These are phyloP conservation scores for Calliopum simillimum DNA, from an alignment of 2,888 invertebrate species.

Conservation along the genomic window DNA sequence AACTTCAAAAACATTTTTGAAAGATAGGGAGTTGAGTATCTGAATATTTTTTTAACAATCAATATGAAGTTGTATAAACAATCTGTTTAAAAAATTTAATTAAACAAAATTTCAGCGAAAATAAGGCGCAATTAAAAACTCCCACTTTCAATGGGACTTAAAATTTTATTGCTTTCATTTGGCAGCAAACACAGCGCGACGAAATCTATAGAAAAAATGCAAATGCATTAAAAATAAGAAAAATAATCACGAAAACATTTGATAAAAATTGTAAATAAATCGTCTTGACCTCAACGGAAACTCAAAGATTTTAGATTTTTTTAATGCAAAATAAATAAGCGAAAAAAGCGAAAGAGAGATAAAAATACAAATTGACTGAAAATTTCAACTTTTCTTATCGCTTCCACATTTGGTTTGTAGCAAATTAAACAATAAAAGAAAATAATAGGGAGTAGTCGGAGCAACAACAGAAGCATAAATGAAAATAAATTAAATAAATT, in stretches of 20 bases:
- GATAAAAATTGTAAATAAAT: constrained; percentile 4
- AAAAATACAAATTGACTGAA: background rate
- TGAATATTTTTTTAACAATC: too few relatives aligned
- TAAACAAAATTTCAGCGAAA: too few relatives aligned
- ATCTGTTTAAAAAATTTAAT: too few relatives aligned
- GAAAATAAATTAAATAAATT: constrained; percentile 14
- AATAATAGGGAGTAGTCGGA: background rate
- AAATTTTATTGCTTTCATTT: background rate
- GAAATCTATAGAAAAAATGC: background rate
- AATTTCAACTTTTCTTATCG: constrained; percentile 7
- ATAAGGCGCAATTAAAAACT: background rate
- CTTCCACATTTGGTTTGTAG: constrained; percentile 15
- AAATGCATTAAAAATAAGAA: background rate
- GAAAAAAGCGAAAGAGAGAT: constrained; percentile 15
- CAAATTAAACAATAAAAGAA: constrained; percentile 20
- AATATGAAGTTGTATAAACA: too few relatives aligned
- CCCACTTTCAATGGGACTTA: background rate
- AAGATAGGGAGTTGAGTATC: too few relatives aligned
- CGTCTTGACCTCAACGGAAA: constrained; percentile 37
- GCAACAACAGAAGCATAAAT: background rate
- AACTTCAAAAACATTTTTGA: too few relatives aligned
- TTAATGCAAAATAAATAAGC: background rate
- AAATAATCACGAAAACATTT: constrained; percentile 5
- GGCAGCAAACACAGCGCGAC: background rate
- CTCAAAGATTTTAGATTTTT: constrained; percentile 20